Conservation (phyloP, 2,797 vertebrate genomes). For the Peromyscus nudipes region DNA sequence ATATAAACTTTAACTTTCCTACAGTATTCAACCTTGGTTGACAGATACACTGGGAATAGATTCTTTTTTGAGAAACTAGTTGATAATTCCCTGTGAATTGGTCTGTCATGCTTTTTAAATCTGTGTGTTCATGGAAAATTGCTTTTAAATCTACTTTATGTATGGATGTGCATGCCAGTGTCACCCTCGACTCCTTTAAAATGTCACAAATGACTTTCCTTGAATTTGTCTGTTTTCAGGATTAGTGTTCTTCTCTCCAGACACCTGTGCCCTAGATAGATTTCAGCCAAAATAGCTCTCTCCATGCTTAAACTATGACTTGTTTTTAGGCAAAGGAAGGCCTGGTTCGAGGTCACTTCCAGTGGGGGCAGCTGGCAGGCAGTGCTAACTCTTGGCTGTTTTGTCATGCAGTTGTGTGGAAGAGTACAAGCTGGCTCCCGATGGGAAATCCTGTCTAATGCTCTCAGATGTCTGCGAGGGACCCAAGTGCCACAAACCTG, state of each 20-base stretch:
- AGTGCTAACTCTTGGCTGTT: conserved; percentile 35
- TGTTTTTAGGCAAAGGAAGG: conserved; percentile 65
- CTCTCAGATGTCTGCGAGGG: conserved; percentile 96
- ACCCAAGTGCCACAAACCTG: conserved; percentile 93
- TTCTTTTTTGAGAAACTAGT: conserved; percentile 54
- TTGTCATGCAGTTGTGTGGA: conserved; percentile 94
- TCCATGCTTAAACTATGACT: conserved; percentile 66
- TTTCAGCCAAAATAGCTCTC: conserved; percentile 55
- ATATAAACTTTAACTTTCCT: conserved; percentile 50
- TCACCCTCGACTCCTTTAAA: conserved; percentile 43
- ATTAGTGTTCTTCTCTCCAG: conserved; percentile 77
- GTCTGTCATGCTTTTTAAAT: conserved; percentile 66
- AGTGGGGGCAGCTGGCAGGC: background rate
- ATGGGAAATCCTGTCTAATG: conserved; percentile 96
- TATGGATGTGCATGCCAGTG: background rate
- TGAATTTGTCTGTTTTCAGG: conserved; percentile 76
- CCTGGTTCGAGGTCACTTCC: conserved; percentile 63
- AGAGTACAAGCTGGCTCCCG: conserved; percentile 96
- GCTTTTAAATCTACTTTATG: conserved; percentile 69
- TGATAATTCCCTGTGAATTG: conserved; percentile 74
- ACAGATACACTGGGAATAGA: conserved; percentile 71
- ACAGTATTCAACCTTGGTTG: conserved; percentile 30
- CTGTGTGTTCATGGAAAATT: conserved; percentile 68
- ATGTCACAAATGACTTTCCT: conserved; percentile 75
- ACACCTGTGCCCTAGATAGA: conserved; percentile 75